Evolutionary conservation across 2,113 vertebrate species (phyloP).

Genomic region (Tragulus kanchil): DNA sequence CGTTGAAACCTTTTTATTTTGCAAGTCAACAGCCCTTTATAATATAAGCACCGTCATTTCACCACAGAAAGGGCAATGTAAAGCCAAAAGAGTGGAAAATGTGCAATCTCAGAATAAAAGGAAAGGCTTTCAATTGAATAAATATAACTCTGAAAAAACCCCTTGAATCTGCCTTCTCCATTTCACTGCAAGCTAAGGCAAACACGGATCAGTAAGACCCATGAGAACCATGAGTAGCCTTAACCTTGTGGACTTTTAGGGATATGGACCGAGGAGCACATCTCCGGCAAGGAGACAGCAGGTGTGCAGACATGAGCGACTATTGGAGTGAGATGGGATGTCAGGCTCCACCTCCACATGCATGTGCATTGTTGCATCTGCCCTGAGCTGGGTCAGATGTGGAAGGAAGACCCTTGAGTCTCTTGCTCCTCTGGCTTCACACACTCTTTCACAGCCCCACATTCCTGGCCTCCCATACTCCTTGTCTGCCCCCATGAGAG

Average conservation of each 20-base stretch:
- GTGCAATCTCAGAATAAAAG: background rate
- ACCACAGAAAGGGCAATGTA: background rate
- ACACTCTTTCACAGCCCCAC: background rate
- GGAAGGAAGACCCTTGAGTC: fast-evolving
- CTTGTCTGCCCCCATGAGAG: background rate
- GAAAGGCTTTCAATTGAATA: background rate
- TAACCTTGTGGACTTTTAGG: fast-evolving
- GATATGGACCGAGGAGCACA: background rate
- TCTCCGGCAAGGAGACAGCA: background rate
- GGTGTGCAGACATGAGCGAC: background rate
- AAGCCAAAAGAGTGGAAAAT: background rate
- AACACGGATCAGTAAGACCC: background rate
- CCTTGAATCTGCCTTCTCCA: background rate
- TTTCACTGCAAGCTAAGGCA: background rate
- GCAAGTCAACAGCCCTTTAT: background rate
- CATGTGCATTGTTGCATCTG: fast-evolving
- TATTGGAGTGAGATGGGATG: too few relatives aligned
- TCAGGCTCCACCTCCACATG: fast-evolving
- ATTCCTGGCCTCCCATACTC: background rate
- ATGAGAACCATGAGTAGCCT: background rate
- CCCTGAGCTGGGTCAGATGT: background rate
- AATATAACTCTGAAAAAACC: background rate
- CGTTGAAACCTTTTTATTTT: background rate
- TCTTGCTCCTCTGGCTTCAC: background rate
- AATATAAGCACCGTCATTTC: background rate